Evolutionary conservation across 2,113 vertebrate species (phyloP).

Genomic region (Cercocebus atys): DNA sequence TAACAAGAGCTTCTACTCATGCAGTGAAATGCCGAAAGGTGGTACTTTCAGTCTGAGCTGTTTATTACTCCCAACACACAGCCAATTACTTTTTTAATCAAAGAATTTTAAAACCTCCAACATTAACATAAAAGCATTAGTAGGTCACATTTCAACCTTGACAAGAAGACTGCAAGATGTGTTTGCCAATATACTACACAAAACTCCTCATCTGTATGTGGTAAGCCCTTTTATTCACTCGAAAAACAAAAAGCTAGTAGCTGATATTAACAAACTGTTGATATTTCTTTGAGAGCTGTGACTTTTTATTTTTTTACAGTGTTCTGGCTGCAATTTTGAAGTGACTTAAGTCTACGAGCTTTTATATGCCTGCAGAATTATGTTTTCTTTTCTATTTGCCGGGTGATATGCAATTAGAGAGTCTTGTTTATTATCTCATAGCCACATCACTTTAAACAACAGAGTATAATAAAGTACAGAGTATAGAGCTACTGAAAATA

Average conservation of each 20-base stretch:
- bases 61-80: background rate
- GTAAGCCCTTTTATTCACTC: conserved; percentile 44
- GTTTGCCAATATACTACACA: conserved; percentile 8
- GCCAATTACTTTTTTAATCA: conserved; percentile 38
- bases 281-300: conserved; percentile 50
- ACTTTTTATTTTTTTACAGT: conserved; percentile 56
- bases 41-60: background rate
- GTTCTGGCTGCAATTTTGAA: conserved; percentile 75
- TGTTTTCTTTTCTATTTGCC: conserved; percentile 69
- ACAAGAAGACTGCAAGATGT: background rate
- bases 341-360: conserved; percentile 5
- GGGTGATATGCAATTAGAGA: conserved; percentile 73
- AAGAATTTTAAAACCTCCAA: background rate
- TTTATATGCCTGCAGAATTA: conserved; percentile 49
- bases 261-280: conserved; percentile 62
- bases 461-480: conserved; percentile 38
- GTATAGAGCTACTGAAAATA: background rate
- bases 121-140: background rate
- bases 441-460: conserved; percentile 61
- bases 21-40: background rate
- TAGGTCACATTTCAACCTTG: conserved; percentile 7
- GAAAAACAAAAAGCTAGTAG: conserved; percentile 53
- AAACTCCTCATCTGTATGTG: background rate
- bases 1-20: background rate
- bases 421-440: conserved; percentile 59